A percentile compares a stretch with the other conserved stretches of the same genome.
Conservation (phyloP, 2,797 vertebrate genomes). For the Artibeus lituratus region DNA sequence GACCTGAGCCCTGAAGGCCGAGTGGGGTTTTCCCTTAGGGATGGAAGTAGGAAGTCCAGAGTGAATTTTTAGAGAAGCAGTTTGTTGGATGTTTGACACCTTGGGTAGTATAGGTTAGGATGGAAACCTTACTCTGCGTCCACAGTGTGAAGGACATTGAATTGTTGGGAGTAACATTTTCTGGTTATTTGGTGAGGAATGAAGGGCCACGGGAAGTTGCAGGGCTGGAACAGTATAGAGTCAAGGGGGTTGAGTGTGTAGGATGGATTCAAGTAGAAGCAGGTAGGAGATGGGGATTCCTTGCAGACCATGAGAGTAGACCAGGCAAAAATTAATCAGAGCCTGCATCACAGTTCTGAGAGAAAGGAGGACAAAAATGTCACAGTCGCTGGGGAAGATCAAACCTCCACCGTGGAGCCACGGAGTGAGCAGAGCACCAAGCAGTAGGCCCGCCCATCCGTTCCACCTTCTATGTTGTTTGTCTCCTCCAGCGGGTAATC, state of each 20-base stretch:
- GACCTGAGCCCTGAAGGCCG: not conserved
- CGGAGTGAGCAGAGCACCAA: not conserved
- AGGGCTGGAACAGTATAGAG: not conserved
- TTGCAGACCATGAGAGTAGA: not conserved
- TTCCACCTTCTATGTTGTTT: not conserved
- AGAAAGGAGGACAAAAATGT: not conserved
- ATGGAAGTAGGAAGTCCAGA: not conserved
- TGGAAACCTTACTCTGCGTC: not conserved
- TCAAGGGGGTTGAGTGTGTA: not conserved
- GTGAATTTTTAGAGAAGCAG: not conserved
- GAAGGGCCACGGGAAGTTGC: not conserved
- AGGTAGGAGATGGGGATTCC: not conserved
- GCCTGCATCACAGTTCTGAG: not conserved
- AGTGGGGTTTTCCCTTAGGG: not conserved
- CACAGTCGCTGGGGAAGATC: not conserved
- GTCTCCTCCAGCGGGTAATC: not conserved
- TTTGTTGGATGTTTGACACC: not conserved
- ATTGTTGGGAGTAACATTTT: not conserved
- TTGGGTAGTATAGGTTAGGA: not conserved
- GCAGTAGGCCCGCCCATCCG: not conserved
- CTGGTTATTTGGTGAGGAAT: not conserved
- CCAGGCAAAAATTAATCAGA: not conserved
- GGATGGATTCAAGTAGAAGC: not conserved
- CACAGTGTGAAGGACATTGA: not conserved
- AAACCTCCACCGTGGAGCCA: not conserved